Conservation (phyloP, 2,113 vertebrate species). For the Gila orcuttii region DNA sequence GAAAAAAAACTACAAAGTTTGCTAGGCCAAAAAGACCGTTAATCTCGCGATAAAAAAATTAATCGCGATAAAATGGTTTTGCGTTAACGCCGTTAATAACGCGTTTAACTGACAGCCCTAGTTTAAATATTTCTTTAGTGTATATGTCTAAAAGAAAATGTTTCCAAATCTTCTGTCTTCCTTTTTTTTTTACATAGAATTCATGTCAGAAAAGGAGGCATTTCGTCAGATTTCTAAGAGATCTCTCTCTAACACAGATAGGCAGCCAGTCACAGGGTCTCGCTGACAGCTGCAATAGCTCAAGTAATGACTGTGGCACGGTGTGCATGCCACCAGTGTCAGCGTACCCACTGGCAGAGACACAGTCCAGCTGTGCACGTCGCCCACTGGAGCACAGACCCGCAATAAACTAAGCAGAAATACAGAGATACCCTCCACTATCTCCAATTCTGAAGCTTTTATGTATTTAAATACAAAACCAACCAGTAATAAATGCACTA, state of each 20-base stretch:
- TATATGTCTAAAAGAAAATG: background rate
- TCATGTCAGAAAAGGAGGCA: background rate
- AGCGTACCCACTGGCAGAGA: slow-evolving; percentile 18
- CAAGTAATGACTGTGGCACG: slow-evolving; percentile 27
- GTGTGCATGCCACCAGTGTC: slow-evolving; percentile 24
- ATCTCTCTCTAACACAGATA: background rate
- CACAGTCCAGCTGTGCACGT: background rate
- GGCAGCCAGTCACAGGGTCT: background rate
- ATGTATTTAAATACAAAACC: slow-evolving; percentile 59
- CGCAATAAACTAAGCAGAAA: slow-evolving; percentile 12
- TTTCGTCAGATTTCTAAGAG: background rate
- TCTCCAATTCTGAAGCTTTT: background rate
- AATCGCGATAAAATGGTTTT: too few species aligned
- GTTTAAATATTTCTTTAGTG: too few species aligned
- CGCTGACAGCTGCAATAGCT: slow-evolving; percentile 30
- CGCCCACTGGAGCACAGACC: background rate
- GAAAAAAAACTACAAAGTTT: too few species aligned
- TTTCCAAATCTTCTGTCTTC: background rate
- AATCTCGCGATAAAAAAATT: too few species aligned
- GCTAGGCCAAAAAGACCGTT: too few species aligned
- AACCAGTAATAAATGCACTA: slow-evolving; percentile 39
- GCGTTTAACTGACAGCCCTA: too few species aligned
- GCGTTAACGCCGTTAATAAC: too few species aligned
- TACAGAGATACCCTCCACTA: background rate
- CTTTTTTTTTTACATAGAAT: background rate